phyloP scores from a whole-genome alignment of 1,140 invertebrate genomes.

The Heliconius eleuchia region DNA sequence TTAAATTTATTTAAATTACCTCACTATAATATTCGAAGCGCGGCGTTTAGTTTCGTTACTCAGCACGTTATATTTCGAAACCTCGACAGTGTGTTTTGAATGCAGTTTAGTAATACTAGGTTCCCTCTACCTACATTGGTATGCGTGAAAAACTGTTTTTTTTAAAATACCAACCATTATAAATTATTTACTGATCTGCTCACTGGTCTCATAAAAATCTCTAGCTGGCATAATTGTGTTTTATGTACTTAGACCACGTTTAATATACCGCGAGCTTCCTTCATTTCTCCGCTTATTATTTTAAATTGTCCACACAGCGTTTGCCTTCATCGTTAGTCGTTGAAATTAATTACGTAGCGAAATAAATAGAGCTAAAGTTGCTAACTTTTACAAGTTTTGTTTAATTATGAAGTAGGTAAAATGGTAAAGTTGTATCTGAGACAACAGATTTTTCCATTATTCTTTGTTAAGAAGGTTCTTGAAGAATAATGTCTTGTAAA shows the following conservation, averaged over 20 bases:
- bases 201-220: constrained; percentile 20
- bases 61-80: no score
- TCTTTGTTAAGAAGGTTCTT: neutral
- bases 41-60: no score
- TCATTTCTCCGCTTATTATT: constrained; percentile 16
- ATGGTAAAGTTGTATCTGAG: neutral
- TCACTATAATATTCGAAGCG: no score
- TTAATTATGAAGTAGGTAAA: constrained; percentile 2
- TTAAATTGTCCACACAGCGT: constrained; percentile 17
- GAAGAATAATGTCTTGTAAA: neutral
- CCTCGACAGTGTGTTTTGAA: no score
- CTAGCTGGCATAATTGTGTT: constrained; percentile 26
- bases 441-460: neutral
- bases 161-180: neutral
- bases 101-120: no score
- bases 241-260: constrained; percentile 19
- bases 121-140: no score
- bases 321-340: constrained; percentile 13
- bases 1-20: no score
- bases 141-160: neutral
- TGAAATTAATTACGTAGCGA: constrained; percentile 17
- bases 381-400: constrained; percentile 4
- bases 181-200: constrained; percentile 11
- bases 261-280: constrained; percentile 19
- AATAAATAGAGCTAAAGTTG: constrained; percentile 1